Conservation (phyloP, 2,888 invertebrate species). For the Clanis bilineata region DNA sequence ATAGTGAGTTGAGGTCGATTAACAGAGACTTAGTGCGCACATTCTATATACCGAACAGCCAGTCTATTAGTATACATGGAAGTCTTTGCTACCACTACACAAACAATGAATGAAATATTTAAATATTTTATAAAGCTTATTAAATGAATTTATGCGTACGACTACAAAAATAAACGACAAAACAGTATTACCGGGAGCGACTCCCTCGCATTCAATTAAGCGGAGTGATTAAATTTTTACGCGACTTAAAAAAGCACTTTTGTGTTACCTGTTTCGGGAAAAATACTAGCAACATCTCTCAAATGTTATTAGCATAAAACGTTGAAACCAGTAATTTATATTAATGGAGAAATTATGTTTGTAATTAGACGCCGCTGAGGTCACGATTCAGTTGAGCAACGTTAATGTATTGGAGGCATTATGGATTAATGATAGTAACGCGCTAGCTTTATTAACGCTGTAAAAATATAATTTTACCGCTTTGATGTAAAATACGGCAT, state of each 20-base stretch:
- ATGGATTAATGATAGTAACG: constrained; percentile 29
- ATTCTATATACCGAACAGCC: no score
- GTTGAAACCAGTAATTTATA: constrained; percentile 47
- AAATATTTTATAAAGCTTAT: neutral
- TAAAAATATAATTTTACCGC: constrained; percentile 28
- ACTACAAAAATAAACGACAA: constrained; percentile 6
- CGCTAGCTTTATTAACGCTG: constrained; percentile 25
- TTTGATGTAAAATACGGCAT: neutral
- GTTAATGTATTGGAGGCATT: constrained; percentile 28
- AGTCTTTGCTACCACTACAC: neutral
- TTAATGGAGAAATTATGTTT: constrained; percentile 64
- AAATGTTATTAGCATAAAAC: constrained; percentile 52
- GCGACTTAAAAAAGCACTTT: constrained; percentile 56
- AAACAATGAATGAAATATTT: neutral
- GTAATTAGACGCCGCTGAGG: constrained; percentile 47
- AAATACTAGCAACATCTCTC: constrained; percentile 36
- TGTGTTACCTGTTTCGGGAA: constrained; percentile 34
- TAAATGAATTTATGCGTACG: neutral
- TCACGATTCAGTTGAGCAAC: constrained; percentile 19
- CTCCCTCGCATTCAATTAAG: constrained; percentile 51
- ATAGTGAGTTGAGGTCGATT: no score
- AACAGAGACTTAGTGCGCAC: no score
- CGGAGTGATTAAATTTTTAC: constrained; percentile 58
- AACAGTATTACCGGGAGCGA: constrained; percentile 9
- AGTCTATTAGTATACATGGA: no score